phyloP scores from a whole-genome alignment of 1,140 invertebrate species.

The Vanessa atalanta region DNA sequence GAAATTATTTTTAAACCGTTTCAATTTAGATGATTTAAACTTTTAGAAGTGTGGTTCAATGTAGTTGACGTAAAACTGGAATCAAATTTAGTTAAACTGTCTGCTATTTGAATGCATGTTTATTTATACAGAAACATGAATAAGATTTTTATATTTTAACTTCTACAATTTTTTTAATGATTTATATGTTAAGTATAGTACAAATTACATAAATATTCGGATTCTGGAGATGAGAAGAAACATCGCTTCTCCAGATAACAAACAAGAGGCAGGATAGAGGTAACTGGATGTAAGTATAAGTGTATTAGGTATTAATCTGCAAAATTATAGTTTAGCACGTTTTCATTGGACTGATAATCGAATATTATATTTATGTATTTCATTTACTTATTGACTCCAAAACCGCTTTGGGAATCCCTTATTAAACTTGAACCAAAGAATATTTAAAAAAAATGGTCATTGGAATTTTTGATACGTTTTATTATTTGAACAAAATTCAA shows the following conservation, averaged over 20 bases:
- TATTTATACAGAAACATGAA: slow-evolving; percentile 29
- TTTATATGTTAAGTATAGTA: slow-evolving; percentile 40
- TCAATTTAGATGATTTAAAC: slow-evolving; percentile 16
- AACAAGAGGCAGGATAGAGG: slow-evolving; percentile 39
- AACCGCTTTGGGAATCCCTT: slow-evolving; percentile 50
- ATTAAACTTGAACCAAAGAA: slow-evolving; percentile 61
- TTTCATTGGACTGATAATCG: slow-evolving; percentile 59
- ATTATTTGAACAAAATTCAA: slow-evolving; percentile 19
- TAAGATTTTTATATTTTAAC: slow-evolving; percentile 29
- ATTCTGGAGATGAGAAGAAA: slow-evolving; percentile 35
- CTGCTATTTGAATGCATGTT: slow-evolving; percentile 33
- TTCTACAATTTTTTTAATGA: slow-evolving; percentile 27
- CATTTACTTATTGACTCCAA: slow-evolving; percentile 52
- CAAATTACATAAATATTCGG: slow-evolving; percentile 41
- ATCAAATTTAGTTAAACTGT: slow-evolving; percentile 9
- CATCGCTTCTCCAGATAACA: slow-evolving; percentile 30
- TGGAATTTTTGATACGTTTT: slow-evolving; percentile 22
- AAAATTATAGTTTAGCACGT: slow-evolving; percentile 27
- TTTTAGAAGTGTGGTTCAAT: slow-evolving; percentile 17
- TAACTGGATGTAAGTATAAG: slow-evolving; percentile 41
- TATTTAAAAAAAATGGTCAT: slow-evolving; percentile 32
- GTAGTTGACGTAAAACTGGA: slow-evolving; percentile 17
- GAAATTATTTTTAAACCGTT: slow-evolving; percentile 36
- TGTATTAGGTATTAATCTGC: slow-evolving; percentile 19
- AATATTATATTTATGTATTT: slow-evolving; percentile 46